Conservation (phyloP, 1,140 invertebrate species). For the Anoplophora glabripennis region DNA sequence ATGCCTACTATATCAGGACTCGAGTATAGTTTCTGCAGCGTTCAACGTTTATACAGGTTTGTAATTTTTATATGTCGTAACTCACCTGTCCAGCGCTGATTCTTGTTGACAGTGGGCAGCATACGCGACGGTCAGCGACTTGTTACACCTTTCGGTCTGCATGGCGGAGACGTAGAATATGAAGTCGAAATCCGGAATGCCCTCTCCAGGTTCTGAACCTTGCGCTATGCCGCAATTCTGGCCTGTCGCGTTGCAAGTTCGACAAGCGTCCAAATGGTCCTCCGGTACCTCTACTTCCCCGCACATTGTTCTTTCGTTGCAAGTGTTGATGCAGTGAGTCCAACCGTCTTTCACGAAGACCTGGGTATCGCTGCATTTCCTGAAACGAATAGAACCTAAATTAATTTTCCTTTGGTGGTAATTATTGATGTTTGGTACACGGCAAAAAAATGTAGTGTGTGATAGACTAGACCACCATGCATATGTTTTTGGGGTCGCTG, state of each 20-base stretch:
- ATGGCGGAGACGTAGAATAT: constrained; percentile 96
- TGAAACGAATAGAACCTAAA: constrained; percentile 42
- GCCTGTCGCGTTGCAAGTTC: constrained; percentile 80
- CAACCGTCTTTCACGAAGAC: constrained; percentile 78
- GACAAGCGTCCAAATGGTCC: constrained; percentile 86
- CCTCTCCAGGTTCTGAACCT: constrained; percentile 50
- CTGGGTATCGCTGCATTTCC: constrained; percentile 78
- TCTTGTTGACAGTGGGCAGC: constrained; percentile 99
- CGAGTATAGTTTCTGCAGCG: too few species aligned
- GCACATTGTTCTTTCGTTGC: constrained; percentile 84
- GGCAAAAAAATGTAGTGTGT: too few species aligned
- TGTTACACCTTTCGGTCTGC: constrained; percentile 85
- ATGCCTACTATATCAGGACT: not conserved
- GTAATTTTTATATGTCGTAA: too few species aligned
- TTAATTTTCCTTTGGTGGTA: too few species aligned
- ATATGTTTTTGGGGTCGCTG: too few species aligned
- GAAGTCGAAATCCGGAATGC: constrained; percentile 89
- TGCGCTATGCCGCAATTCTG: constrained; percentile 66
- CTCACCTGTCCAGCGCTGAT: constrained; percentile 80
- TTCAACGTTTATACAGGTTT: too few species aligned
- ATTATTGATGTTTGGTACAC: too few species aligned
- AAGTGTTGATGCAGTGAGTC: constrained; percentile 85
- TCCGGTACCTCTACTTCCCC: constrained; percentile 91
- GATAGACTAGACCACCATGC: too few species aligned
- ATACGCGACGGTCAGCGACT: constrained; percentile 91